These are phyloP conservation scores for Macropodus opercularis DNA, from an alignment of 2,797 vertebrate species.

Conservation along the genomic window DNA sequence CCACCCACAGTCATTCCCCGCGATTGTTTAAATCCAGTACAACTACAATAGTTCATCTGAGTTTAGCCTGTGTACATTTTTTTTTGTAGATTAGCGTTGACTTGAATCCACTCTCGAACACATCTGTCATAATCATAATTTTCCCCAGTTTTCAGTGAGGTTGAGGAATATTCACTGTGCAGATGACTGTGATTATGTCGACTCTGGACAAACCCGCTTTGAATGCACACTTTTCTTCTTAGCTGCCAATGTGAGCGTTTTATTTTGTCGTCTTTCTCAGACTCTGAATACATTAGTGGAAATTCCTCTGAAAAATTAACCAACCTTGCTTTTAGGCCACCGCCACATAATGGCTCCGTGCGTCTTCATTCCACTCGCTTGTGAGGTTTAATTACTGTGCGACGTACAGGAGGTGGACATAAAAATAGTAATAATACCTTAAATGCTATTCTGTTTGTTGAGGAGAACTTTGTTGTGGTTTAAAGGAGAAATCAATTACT, in stretches of 20 bases:
- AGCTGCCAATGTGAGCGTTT: constrained; percentile 65
- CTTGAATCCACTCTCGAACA: constrained; percentile 5
- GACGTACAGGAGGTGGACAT: constrained; percentile 44
- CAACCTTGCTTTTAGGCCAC: constrained; percentile 71
- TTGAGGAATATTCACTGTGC: constrained; percentile 35
- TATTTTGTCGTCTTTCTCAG: constrained; percentile 69
- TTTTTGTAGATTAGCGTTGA: neutral
- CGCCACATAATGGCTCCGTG: constrained; percentile 70
- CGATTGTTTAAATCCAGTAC: neutral
- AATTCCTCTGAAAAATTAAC: constrained; percentile 76
- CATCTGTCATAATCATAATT: constrained; percentile 8
- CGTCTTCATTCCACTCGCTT: constrained; percentile 48
- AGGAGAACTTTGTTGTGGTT: neutral
- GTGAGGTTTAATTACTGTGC: constrained; percentile 72
- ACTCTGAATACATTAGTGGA: constrained; percentile 69
- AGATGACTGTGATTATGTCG: constrained; percentile 56
- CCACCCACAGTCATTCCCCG: neutral
- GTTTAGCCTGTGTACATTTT: constrained; percentile 9
- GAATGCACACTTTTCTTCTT: constrained; percentile 59
- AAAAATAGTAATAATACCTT: constrained; percentile 44
- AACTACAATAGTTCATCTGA: constrained; percentile 9
- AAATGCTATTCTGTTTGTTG: constrained; percentile 14
- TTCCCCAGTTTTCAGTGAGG: constrained; percentile 14
- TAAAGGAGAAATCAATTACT: neutral
- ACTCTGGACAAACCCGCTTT: constrained; percentile 41